A percentile compares a stretch with the other conserved stretches of the same genome.
Conservation (phyloP, 2,888 invertebrate genomes). For the Temnothorax unifasciatus region DNA sequence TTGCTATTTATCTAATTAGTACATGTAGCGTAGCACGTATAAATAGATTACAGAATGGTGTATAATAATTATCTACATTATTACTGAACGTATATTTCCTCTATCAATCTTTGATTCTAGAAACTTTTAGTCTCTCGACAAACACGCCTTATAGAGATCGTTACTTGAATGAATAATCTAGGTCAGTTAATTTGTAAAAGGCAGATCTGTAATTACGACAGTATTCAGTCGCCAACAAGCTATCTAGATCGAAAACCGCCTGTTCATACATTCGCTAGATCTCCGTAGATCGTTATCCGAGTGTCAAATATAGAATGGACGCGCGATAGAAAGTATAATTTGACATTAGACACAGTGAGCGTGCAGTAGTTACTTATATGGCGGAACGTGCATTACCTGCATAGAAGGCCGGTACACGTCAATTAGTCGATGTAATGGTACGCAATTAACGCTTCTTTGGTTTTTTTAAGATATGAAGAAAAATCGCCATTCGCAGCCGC, state of each 20-base stretch:
- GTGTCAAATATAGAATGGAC: constrained; percentile 2
- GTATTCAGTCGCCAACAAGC: neutral
- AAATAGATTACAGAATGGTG: neutral
- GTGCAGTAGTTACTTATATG: neutral
- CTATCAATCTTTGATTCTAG: neutral
- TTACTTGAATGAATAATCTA: constrained; percentile 13
- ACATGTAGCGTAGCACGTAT: neutral
- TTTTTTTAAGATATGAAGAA: constrained; percentile 16
- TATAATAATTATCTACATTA: constrained; percentile 5
- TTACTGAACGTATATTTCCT: neutral
- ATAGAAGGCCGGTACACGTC: constrained; percentile 9
- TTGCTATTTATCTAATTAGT: neutral
- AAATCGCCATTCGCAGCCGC: neutral
- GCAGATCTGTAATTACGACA: constrained; percentile 16
- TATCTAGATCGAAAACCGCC: neutral
- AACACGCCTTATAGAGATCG: neutral
- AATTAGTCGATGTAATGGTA: constrained; percentile 24
- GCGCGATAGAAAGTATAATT: constrained; percentile 40
- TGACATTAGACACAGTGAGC: constrained; percentile 32
- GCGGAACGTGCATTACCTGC: neutral
- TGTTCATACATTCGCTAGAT: neutral
- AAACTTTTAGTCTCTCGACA: constrained; percentile 9
- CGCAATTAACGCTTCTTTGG: constrained; percentile 33
- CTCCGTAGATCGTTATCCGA: neutral
- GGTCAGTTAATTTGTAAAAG: neutral